Conservation (phyloP, 1,140 invertebrate genomes). For the Matsumurasca onukii region DNA sequence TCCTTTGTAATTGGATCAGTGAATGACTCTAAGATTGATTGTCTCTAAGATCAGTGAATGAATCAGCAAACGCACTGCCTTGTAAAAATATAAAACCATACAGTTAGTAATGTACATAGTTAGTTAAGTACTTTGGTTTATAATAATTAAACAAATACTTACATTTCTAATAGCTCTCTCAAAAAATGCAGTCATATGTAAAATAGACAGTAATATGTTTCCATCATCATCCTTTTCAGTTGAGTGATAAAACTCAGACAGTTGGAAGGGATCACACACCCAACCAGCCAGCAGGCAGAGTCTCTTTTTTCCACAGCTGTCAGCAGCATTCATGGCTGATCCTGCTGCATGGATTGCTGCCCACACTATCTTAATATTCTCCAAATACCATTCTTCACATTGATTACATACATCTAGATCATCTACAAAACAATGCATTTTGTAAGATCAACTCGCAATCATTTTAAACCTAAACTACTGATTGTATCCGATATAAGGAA, state of each 20-base stretch:
- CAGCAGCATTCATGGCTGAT: neutral
- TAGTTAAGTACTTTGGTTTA: neutral
- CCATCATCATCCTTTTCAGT: neutral
- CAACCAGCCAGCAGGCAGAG: neutral
- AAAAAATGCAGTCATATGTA: slow-evolving; percentile 25
- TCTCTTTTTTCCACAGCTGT: neutral
- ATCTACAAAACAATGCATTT: slow-evolving; percentile 30
- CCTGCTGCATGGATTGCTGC: neutral
- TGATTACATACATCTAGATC: slow-evolving; percentile 30
- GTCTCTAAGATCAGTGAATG: too few relatives aligned
- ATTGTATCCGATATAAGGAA: too few relatives aligned
- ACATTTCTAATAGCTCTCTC: slow-evolving; percentile 34
- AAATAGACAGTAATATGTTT: neutral
- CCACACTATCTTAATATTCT: slow-evolving; percentile 21
- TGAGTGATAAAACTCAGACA: neutral
- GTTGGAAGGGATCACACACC: neutral
- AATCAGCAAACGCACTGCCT: too few relatives aligned
- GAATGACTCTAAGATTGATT: too few relatives aligned
- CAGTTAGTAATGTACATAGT: neutral
- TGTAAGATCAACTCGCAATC: too few relatives aligned
- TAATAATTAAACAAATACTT: neutral
- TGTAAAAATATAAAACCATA: neutral
- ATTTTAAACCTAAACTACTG: too few relatives aligned
- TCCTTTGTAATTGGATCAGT: neutral
- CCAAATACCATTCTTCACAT: neutral